These are phyloP conservation scores for Anolis carolinensis DNA, from an alignment of 2,113 vertebrate genomes.

Conservation along the genomic window DNA sequence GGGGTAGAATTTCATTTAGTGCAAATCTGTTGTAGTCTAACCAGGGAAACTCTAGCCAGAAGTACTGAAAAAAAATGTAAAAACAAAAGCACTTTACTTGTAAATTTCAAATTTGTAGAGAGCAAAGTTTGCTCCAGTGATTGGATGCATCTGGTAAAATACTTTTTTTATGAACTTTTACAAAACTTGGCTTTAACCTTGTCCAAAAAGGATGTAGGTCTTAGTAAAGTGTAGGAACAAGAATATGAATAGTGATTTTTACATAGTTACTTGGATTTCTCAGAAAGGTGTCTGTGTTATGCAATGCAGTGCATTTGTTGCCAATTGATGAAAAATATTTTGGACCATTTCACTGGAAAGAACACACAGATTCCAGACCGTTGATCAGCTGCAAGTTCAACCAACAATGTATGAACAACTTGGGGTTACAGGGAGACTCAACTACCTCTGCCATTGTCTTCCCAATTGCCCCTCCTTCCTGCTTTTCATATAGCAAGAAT, in stretches of 20 bases:
- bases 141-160: neutral
- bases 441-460: neutral
- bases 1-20: neutral
- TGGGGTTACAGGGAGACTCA: neutral
- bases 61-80: no score
- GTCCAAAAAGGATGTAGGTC: constrained; percentile 34
- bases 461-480: constrained; percentile 13
- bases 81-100: neutral
- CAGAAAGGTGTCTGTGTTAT: neutral
- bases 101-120: neutral
- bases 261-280: constrained; percentile 3
- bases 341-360: neutral
- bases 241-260: neutral
- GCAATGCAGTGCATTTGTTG: neutral
- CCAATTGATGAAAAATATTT: neutral
- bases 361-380: neutral
- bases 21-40: neutral
- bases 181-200: constrained; percentile 15
- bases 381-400: neutral
- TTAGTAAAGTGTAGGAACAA: neutral
- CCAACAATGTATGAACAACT: neutral
- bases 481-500: neutral
- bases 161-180: neutral
- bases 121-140: neutral
- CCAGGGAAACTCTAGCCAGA: neutral